phyloP scores from a whole-genome alignment of 2,888 invertebrate genomes.

The Petrolisthes manimaculis region DNA sequence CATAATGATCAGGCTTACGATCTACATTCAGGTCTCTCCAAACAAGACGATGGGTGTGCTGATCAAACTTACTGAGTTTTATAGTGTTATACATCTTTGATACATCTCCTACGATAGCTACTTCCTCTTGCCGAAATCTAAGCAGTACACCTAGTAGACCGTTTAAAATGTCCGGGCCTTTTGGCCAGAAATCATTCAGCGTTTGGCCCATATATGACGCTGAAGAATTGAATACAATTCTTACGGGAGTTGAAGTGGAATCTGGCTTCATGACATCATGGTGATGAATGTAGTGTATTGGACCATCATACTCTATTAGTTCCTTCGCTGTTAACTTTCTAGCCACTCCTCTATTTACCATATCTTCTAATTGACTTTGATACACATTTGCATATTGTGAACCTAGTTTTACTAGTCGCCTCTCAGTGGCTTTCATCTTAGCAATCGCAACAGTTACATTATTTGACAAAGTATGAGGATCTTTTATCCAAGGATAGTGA shows the following conservation, averaged over 20 bases:
- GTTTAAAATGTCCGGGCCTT: slow-evolving; percentile 37
- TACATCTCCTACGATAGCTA: slow-evolving; percentile 31
- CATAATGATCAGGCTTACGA: slow-evolving; percentile 34
- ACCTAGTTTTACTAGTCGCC: slow-evolving; percentile 10
- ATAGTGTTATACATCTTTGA: slow-evolving; percentile 36
- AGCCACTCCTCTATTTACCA: slow-evolving; percentile 12
- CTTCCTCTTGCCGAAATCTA: slow-evolving; percentile 21
- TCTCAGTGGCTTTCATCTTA: slow-evolving; percentile 14
- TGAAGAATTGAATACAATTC: slow-evolving; percentile 38
- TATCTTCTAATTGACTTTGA: slow-evolving; percentile 29
- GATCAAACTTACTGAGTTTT: background rate
- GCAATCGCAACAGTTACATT: slow-evolving; percentile 26
- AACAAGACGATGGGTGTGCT: slow-evolving; percentile 32
- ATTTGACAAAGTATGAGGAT: slow-evolving; percentile 15
- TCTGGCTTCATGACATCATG: slow-evolving; percentile 26
- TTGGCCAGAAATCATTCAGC: slow-evolving; percentile 28
- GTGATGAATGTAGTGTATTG: slow-evolving; percentile 34
- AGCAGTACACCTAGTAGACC: slow-evolving; percentile 24
- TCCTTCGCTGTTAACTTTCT: slow-evolving; percentile 26
- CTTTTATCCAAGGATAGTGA: slow-evolving; percentile 32
- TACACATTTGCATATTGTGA: slow-evolving; percentile 14
- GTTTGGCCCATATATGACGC: slow-evolving; percentile 7
- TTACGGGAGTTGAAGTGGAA: slow-evolving; percentile 24
- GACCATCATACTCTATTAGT: slow-evolving; percentile 8
- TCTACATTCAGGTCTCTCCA: slow-evolving; percentile 31